Conservation (phyloP, 35 echinoderm and acorn worm species). For the Anneissia japonica region DNA sequence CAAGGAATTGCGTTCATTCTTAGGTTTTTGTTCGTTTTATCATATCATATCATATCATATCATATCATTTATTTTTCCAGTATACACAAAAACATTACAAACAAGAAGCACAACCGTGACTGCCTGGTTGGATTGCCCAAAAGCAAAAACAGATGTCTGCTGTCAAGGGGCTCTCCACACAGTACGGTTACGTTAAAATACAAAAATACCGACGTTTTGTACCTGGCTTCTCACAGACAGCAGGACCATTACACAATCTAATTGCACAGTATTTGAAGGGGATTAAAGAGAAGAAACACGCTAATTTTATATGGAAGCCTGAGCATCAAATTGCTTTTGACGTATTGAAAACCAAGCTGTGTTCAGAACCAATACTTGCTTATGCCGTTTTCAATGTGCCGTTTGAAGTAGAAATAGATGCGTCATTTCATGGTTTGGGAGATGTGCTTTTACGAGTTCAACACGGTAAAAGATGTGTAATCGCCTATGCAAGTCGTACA, state of each 20-base stretch:
- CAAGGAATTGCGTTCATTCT: conserved; percentile 38
- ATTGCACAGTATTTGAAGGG: background rate
- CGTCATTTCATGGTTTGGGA: conserved; percentile 25
- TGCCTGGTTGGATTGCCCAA: too few relatives aligned
- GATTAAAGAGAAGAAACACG: background rate
- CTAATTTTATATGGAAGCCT: conserved; percentile 9
- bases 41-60: too few relatives aligned
- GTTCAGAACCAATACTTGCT: conserved; percentile 47
- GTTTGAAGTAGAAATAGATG: conserved; percentile 54
- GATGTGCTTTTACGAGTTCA: conserved; percentile 49
- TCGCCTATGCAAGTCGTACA: conserved; percentile 52
- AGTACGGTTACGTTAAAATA: too few relatives aligned
- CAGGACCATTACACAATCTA: background rate
- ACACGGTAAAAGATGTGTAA: conserved; percentile 21
- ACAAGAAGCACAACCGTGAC: too few relatives aligned
- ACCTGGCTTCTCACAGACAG: background rate
- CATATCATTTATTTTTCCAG: too few relatives aligned
- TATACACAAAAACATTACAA: too few relatives aligned
- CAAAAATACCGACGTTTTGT: conserved; percentile 8
- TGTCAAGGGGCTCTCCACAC: too few relatives aligned
- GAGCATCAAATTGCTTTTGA: conserved; percentile 47
- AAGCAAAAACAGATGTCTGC: too few relatives aligned
- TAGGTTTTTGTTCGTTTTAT: conserved; percentile 48
- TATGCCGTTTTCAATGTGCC: conserved; percentile 49
- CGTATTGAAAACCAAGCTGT: conserved; percentile 30